Evolutionary conservation across 2,888 invertebrate genomes (phyloP), one percentile per base, ranked within the genome.

Genomic region (Aphidius colemani): DNA sequence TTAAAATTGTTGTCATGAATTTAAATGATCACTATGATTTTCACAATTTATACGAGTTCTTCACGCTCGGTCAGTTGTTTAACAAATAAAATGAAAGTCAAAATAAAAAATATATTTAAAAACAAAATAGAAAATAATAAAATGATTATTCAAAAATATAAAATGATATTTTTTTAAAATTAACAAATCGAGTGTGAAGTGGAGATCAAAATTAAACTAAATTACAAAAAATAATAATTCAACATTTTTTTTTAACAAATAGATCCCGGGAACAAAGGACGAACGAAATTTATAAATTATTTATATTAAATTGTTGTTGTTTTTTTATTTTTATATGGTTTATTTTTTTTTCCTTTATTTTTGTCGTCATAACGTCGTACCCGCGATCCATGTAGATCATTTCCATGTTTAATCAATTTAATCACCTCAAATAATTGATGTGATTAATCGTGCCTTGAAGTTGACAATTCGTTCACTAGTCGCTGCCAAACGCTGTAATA

Each of bases 391-490:
- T 61, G 50, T 58, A 40, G 11, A 44, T 58, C 41, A 46, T 60
- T 53, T 61, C 57, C 53, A 56, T 43, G 58, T 50, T 55, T 6
- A 41, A 46, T 64, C 11, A 63, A 58, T 57, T 50, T 64, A 59
- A 40, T 51, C 70, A 59, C 51, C 67, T 73, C 93, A 94, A 85
- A 94, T 94, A 84, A 94, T 90, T 75, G 94, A 92, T 78, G 94
- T 94, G 84, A 94, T 92, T 79, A 94, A 86, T 86, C 93, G 89
- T 82, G 94, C 94, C 86, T 94, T 94, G 89, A 93, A 94, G 90
- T 94, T 94, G 80, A 94, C 94, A 86, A 94, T 90, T 84, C 92
- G 89, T 85, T 94, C 94, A 82, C 94, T 94, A 81, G 94, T 94
- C 84, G 93, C 93, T 66, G 94, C 94, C 83, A 94, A 86, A 76